Evolutionary conservation across 2,888 invertebrate species (phyloP).

Genomic region (Liodrosophila aerea): DNA sequence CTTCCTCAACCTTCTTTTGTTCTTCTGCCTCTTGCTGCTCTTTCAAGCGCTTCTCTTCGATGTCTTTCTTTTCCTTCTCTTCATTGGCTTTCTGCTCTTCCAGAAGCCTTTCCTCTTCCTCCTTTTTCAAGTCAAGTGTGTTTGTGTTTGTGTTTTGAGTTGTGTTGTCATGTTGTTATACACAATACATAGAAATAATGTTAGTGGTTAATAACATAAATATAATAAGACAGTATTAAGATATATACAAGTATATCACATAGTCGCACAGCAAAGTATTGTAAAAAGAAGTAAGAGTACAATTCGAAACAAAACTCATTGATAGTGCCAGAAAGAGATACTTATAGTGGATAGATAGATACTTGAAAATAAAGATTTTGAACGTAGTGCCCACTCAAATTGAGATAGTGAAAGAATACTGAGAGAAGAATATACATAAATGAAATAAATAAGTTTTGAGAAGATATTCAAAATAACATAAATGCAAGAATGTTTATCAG

Average conservation of each 20-base stretch:
- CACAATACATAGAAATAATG: constrained; percentile 27
- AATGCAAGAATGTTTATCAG: background rate
- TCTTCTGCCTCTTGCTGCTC: constrained; percentile 10
- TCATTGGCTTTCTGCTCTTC: no score
- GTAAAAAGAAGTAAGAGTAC: background rate
- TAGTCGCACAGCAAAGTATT: background rate
- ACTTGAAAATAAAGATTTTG: no score
- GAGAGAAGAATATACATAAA: background rate
- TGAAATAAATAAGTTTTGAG: no score
- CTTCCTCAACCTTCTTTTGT: constrained; percentile 21
- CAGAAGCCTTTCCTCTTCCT: constrained; percentile 50
- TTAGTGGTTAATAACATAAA: constrained; percentile 19
- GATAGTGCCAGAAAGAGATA: background rate
- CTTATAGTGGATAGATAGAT: no score
- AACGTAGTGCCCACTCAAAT: background rate
- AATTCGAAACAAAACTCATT: background rate
- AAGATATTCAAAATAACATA: background rate
- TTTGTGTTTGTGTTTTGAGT: constrained; percentile 9
- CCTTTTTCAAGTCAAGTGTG: no score
- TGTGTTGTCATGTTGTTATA: constrained; percentile 36
- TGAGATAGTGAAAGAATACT: background rate
- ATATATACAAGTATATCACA: no score
- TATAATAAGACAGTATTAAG: no score
- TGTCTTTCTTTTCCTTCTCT: constrained; percentile 4
- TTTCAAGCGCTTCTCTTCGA: constrained; percentile 17